A percentile compares a stretch with the other conserved stretches of the same genome.
Evolutionary conservation across 1,140 invertebrate species (phyloP).

Genomic region (Holcopasites calliopsidis): DNA sequence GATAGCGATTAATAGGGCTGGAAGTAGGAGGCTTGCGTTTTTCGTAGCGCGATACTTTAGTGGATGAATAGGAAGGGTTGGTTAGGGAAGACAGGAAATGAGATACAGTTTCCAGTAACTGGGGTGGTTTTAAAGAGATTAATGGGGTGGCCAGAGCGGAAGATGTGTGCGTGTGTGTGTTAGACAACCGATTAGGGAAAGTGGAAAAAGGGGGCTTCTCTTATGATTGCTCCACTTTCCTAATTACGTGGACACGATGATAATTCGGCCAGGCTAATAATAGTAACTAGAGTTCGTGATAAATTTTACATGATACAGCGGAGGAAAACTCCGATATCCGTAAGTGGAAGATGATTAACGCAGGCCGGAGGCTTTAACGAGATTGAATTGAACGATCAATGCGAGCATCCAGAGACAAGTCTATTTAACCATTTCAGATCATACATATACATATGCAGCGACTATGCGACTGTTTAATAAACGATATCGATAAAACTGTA

Average conservation of each 20-base stretch:
- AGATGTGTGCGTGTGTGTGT: not conserved
- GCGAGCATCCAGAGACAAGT: not conserved
- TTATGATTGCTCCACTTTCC: not conserved
- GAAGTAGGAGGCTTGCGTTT: not conserved
- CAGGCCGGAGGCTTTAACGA: not conserved
- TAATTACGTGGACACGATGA: not conserved
- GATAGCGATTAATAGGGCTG: slow-evolving; percentile 3
- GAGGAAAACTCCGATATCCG: no score
- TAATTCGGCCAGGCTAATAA: not conserved
- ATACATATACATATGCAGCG: no score
- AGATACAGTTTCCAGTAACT: no score
- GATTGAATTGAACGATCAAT: not conserved
- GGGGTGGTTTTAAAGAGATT: no score
- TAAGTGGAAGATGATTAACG: not conserved
- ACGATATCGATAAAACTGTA: slow-evolving; percentile 28
- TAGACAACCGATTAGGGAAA: not conserved
- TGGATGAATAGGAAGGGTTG: not conserved
- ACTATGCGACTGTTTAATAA: slow-evolving; percentile 42
- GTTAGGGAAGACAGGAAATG: no score
- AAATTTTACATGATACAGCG: no score
- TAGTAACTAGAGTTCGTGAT: no score
- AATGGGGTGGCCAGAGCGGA: no score
- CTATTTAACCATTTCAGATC: no score
- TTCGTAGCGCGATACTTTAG: no score
- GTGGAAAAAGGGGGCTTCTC: no score